Percentiles rank a stretch among this genome's conserved stretches.
phyloP scores from a whole-genome alignment of 2,797 vertebrate genomes.

The Myotis pilosus region DNA sequence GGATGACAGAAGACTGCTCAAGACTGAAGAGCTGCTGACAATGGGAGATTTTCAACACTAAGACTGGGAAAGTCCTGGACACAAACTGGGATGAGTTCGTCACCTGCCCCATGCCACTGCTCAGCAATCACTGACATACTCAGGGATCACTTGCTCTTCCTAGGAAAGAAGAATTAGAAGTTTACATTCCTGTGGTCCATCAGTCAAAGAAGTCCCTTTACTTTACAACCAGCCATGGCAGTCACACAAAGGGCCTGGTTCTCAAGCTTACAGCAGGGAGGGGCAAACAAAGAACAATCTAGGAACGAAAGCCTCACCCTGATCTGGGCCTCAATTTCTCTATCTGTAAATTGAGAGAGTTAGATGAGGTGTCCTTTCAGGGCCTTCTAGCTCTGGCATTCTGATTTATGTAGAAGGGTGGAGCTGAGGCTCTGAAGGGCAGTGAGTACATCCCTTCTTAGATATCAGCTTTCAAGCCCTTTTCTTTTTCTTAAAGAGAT shows the following conservation, averaged over 20 bases:
- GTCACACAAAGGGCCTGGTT: background rate
- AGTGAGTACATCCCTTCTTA: background rate
- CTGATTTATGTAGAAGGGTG: background rate
- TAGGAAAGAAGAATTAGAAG: background rate
- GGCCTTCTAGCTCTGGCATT: background rate
- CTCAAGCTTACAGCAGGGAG: background rate
- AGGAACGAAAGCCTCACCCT: background rate
- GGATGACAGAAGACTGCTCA: background rate
- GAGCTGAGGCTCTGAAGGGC: background rate
- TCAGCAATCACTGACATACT: background rate
- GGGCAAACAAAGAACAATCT: background rate
- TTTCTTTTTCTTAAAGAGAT: background rate
- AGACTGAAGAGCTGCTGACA: background rate
- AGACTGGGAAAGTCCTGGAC: background rate
- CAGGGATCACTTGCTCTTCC: background rate
- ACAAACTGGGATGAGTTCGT: background rate
- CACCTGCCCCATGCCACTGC: background rate
- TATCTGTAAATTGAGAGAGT: background rate
- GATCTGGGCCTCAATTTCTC: background rate
- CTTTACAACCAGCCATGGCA: background rate
- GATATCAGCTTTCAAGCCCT: background rate
- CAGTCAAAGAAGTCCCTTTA: background rate
- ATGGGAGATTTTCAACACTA: background rate
- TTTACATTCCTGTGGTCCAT: background rate
- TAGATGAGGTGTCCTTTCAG: background rate